These are phyloP conservation scores for Cosmia trapezina DNA, from an alignment of 2,888 invertebrate species.

Conservation along the genomic window DNA sequence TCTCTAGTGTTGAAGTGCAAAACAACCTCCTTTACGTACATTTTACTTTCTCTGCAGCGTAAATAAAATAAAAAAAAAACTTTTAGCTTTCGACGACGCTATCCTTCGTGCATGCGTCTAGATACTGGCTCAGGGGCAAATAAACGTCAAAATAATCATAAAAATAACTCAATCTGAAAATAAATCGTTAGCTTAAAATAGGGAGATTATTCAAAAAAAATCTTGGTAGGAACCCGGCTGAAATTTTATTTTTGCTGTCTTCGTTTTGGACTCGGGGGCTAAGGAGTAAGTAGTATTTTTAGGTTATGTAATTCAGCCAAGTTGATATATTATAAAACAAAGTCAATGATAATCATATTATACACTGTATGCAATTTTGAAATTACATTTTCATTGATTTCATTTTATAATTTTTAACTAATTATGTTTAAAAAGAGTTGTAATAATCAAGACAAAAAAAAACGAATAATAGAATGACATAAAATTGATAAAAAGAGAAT, in stretches of 20 bases:
- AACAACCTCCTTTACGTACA: conserved; percentile 77
- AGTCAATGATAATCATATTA: conserved; percentile 5
- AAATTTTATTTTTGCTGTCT: not conserved
- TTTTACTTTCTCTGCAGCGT: conserved; percentile 89
- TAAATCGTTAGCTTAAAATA: conserved; percentile 71
- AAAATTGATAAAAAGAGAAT: not conserved
- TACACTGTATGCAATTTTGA: not conserved
- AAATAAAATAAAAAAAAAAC: conserved; percentile 71
- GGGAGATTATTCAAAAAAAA: not conserved
- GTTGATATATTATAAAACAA: not conserved
- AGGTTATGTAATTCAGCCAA: conserved; percentile 8
- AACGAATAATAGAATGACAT: not conserved
- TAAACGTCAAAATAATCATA: conserved; percentile 69
- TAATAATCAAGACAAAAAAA: not conserved
- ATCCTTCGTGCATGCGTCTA: conserved; percentile 76
- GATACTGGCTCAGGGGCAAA: conserved; percentile 59
- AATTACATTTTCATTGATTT: conserved; percentile 2
- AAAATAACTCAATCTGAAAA: conserved; percentile 78
- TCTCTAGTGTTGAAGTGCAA: conserved; percentile 63
- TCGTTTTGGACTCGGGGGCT: no score
- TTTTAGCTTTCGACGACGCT: conserved; percentile 73
- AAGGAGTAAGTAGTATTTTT: not conserved
- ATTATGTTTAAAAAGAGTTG: not conserved
- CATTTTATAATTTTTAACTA: not conserved
- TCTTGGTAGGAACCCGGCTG: conserved; percentile 1